Conservation (phyloP, 2,888 invertebrate genomes). For the Iselma pallidipennis region DNA sequence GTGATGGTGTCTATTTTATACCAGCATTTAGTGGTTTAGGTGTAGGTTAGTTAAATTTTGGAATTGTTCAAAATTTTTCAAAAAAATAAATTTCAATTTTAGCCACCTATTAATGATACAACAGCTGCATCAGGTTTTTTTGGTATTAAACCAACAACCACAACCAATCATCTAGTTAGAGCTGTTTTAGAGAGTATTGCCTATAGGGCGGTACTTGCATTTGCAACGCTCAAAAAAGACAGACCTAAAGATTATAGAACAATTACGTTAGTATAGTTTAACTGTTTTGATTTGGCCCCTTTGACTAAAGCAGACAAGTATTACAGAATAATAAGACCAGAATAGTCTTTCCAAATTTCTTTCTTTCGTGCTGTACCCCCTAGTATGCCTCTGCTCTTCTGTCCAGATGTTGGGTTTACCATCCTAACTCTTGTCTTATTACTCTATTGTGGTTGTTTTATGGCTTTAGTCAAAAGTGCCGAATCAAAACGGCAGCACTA, state of each 20-base stretch:
- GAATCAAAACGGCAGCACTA: too few relatives aligned
- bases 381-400: too few relatives aligned
- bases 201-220: constrained; percentile 79
- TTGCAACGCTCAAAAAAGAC: constrained; percentile 72
- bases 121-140: constrained; percentile 84
- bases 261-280: constrained; percentile 61
- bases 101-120: constrained; percentile 90
- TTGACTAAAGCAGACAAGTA: too few relatives aligned
- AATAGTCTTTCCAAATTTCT: too few relatives aligned
- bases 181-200: constrained; percentile 85
- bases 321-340: too few relatives aligned
- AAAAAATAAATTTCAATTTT: constrained; percentile 29
- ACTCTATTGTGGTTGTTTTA: too few relatives aligned
- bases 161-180: constrained; percentile 76
- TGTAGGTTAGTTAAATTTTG: constrained; percentile 59
- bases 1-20: constrained; percentile 82
- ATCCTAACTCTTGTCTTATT: too few relatives aligned
- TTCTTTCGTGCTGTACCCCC: too few relatives aligned
- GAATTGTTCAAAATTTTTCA: not conserved
- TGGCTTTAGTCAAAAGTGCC: too few relatives aligned
- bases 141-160: constrained; percentile 74
- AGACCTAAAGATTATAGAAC: constrained; percentile 60
- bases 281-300: not conserved
- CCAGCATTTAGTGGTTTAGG: constrained; percentile 90
- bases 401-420: too few relatives aligned